Base-by-base conservation (phyloP, 2,797 vertebrate species). In the Gallinago solitaria region DNA sequence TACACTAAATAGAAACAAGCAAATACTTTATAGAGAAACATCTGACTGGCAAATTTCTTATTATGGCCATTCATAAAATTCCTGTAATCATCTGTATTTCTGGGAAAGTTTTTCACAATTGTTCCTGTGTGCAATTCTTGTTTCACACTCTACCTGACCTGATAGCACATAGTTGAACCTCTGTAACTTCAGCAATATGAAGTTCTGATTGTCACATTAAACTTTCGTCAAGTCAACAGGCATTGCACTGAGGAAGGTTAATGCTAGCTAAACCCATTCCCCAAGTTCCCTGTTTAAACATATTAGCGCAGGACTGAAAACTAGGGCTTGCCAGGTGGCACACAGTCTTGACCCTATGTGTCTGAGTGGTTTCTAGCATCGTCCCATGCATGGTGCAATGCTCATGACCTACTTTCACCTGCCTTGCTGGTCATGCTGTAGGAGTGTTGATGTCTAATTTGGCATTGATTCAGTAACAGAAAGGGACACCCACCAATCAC, bases 201-300 rank as follows among this genome's bases (percentile, higher is more conserved):
- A 80, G 23, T 57, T 89, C 47, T 33, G 11, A 8, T 57, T 45
- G 23, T 59, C 24, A 17, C 41, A 4, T 68, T 65, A 33, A 61
- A 14, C 8, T 71, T 71, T 91, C 56, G 7, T 57, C 32, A 45
- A 16, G 11, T 21, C 9, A 48, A 50, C 9, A 83, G 12, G 5
- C 37, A 33, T 54, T 45, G 16, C 25, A 30, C 12, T 27, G 32
- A 53, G 30, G 11, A 73, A 79, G 32, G 23, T 43, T 79, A 63
- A n/a, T 77, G 16, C 3, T 33, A 69, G 10, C 21, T 84, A 21
- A 78, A 39, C 4, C 45, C 25, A 48, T 70, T 5, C 6, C 82
- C 23, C 7, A 4, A 16, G 57, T 63, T 74, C 24, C 41, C 16
- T 1, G 0, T 54, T 63, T 56, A 70, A 84, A 45, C 0, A 0